Percentiles rank a stretch among this genome's conserved stretches.
These are phyloP conservation scores for Benthosema pterotum DNA, from an alignment of 2,797 vertebrate genomes.

Conservation along the genomic window DNA sequence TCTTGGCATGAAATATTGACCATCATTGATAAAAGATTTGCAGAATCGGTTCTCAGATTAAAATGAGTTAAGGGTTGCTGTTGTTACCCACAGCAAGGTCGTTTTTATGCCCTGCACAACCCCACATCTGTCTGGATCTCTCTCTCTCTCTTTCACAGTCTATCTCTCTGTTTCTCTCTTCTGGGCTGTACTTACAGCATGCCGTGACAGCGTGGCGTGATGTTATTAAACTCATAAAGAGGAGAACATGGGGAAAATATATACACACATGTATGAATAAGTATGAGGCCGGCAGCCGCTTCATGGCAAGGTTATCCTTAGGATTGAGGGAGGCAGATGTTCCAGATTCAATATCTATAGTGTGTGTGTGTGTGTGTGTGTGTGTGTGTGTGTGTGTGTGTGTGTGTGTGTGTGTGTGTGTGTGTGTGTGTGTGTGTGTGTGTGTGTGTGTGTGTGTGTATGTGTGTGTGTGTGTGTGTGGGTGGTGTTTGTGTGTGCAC, in stretches of 20 bases:
- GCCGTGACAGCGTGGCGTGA: constrained; percentile 17
- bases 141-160: constrained; percentile 5
- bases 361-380: constrained; percentile 25
- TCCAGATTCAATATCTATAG: constrained; percentile 13
- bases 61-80: constrained; percentile 80
- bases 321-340: constrained; percentile 3
- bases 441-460: constrained; percentile 1
- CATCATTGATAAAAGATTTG: too few species aligned
- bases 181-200: constrained; percentile 22
- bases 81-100: constrained; percentile 84
- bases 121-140: constrained; percentile 22
- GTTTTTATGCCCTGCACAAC: constrained; percentile 48
- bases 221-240: constrained; percentile 57
- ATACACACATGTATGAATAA: constrained; percentile 42
- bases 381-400: constrained; percentile 6
- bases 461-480: constrained; percentile 6
- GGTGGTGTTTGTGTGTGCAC: constrained; percentile 24
- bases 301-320: constrained; percentile 49
- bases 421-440: constrained; percentile 20
- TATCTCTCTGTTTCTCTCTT: constrained; percentile 13
- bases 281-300: constrained; percentile 27
- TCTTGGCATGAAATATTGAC: too few species aligned
- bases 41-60: too few species aligned
- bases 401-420: constrained; percentile 8
- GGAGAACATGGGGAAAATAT: constrained; percentile 38